Percentiles rank a stretch among this genome's conserved stretches.
These are phyloP conservation scores for Coptodon rendalli DNA, from an alignment of 2,113 vertebrate genomes.

Conservation along the genomic window DNA sequence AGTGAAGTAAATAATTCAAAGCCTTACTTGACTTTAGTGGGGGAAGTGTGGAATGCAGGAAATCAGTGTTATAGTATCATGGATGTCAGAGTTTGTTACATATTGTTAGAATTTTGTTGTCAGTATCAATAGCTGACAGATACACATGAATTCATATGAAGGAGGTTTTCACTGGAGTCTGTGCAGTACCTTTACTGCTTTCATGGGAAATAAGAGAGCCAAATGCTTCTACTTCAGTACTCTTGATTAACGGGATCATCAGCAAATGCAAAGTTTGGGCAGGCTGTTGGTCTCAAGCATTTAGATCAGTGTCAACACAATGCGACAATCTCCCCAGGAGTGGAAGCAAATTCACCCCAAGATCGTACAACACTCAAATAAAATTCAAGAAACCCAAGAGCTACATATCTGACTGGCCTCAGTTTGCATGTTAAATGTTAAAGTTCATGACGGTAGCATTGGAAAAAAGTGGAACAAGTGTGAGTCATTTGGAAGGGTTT, in stretches of 20 bases:
- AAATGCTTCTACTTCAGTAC: not conserved
- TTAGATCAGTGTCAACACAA: not conserved
- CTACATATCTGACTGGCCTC: not conserved
- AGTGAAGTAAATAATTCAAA: constrained; percentile 42
- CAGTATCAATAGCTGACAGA: not conserved
- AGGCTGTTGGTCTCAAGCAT: not conserved
- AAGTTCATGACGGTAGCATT: not conserved
- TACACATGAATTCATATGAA: not conserved
- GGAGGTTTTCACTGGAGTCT: not conserved
- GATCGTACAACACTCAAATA: not conserved
- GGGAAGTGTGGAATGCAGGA: not conserved
- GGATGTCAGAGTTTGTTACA: not conserved
- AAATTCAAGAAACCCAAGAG: not conserved
- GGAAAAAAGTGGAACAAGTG: not conserved
- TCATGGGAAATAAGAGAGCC: not conserved
- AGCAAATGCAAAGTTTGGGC: not conserved
- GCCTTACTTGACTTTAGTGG: not conserved
- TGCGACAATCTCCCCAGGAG: not conserved
- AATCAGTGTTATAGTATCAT: not conserved
- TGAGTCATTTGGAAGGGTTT: not conserved
- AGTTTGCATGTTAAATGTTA: not conserved
- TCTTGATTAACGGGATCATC: not conserved
- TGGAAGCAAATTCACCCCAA: not conserved
- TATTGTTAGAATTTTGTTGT: not conserved
- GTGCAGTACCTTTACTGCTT: not conserved